phyloP scores from a whole-genome alignment of 2,888 invertebrate species.

The Spilosoma lubricipeda region DNA sequence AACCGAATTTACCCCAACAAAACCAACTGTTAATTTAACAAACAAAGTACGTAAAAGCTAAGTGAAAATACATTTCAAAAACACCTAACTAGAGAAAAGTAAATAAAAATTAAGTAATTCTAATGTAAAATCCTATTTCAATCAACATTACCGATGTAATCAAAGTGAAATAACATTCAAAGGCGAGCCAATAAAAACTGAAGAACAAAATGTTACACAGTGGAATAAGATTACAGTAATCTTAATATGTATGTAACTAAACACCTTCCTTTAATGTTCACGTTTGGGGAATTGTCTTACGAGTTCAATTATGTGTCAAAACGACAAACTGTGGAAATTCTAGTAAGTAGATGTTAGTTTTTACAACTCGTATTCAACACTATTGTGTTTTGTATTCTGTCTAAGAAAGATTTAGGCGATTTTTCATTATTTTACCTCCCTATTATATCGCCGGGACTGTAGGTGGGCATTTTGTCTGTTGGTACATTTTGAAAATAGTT shows the following conservation, averaged over 20 bases:
- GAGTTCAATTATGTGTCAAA: neutral
- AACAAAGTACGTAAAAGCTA: constrained; percentile 10
- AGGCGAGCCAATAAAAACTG: constrained; percentile 63
- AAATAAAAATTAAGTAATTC: constrained; percentile 41
- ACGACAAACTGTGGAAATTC: neutral
- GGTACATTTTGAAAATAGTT: neutral
- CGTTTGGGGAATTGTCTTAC: constrained; percentile 7
- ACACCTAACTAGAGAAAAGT: constrained; percentile 27
- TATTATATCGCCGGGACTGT: no score
- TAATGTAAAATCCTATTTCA: constrained; percentile 48
- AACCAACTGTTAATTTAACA: constrained; percentile 3
- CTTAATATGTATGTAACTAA: constrained; percentile 63
- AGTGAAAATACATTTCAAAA: constrained; percentile 30
- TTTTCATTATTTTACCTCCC: neutral
- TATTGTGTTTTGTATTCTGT: no score
- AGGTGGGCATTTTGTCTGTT: neutral
- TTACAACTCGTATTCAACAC: neutral
- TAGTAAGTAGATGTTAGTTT: neutral
- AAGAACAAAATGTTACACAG: constrained; percentile 62
- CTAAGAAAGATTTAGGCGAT: neutral
- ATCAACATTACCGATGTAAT: constrained; percentile 51
- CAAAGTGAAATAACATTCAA: constrained; percentile 56
- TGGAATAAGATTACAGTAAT: constrained; percentile 66
- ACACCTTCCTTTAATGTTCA: constrained; percentile 66
- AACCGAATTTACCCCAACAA: neutral